phyloP scores from a whole-genome alignment of 1,140 invertebrate genomes.

The Drosophila miranda region DNA sequence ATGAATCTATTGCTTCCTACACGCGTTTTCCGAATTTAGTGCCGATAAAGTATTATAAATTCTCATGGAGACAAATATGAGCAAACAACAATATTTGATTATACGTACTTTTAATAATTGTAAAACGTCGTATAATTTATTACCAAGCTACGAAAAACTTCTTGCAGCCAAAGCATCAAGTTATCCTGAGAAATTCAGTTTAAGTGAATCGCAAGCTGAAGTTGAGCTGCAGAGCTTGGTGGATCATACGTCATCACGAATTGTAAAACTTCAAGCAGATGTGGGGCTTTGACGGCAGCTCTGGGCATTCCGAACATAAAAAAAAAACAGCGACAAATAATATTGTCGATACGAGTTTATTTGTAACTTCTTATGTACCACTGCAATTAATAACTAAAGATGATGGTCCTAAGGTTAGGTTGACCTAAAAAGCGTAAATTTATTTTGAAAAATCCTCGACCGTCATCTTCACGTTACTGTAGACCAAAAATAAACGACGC shows the following conservation, averaged over 20 bases:
- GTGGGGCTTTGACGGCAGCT: constrained; percentile 23
- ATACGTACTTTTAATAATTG: constrained; percentile 9
- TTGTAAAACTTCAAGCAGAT: constrained; percentile 11
- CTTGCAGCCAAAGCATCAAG: not conserved
- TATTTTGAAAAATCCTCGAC: constrained; percentile 11
- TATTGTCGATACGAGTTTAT: constrained; percentile 3
- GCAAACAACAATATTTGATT: constrained; percentile 6
- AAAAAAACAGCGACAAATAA: constrained; percentile 3
- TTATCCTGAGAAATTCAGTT: constrained; percentile 18
- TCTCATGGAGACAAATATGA: constrained; percentile 9
- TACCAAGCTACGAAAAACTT: constrained; percentile 14
- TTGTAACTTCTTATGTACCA: constrained; percentile 11
- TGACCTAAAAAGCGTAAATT: constrained; percentile 4
- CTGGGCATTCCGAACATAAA: constrained; percentile 20
- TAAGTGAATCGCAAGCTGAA: constrained; percentile 22
- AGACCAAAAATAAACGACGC: constrained; percentile 2
- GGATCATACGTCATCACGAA: not conserved
- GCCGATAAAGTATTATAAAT: constrained; percentile 12
- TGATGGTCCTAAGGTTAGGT: too few relatives aligned
- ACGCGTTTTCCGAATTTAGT: not conserved
- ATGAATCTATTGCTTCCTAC: constrained; percentile 5
- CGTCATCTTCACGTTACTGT: not conserved
- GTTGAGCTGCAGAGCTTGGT: constrained; percentile 9
- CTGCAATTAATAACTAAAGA: constrained; percentile 1
- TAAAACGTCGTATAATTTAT: constrained; percentile 1